These are phyloP conservation scores for Lomographa bimaculata DNA, from an alignment of 2,888 invertebrate genomes.

Conservation along the genomic window DNA sequence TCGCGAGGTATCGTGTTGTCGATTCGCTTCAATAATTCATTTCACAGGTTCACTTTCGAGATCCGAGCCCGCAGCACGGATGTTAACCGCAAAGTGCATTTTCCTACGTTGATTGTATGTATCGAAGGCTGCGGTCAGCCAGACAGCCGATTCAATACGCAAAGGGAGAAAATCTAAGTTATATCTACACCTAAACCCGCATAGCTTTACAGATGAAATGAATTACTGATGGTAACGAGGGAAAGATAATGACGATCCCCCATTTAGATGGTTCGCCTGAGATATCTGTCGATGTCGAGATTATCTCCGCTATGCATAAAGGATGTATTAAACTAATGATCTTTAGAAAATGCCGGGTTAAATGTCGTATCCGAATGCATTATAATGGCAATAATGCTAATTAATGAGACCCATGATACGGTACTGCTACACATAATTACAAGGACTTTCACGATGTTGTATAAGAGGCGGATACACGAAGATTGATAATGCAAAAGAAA, in stretches of 20 bases:
- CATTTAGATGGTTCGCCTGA: conserved; percentile 41
- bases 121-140: conserved; percentile 35
- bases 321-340: conserved; percentile 49
- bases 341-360: conserved; percentile 33
- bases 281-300: conserved; percentile 41
- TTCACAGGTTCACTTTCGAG: conserved; percentile 79
- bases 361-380: conserved; percentile 31
- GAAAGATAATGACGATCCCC: conserved; percentile 48
- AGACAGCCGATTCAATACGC: conserved; percentile 41
- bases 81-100: conserved; percentile 64
- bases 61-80: conserved; percentile 60
- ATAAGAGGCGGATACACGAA: conserved; percentile 57
- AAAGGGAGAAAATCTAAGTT: conserved; percentile 52
- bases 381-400: conserved; percentile 49
- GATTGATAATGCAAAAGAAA: conserved; percentile 64
- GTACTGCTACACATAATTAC: conserved; percentile 46
- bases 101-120: conserved; percentile 55
- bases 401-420: conserved; percentile 49
- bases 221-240: conserved; percentile 42
- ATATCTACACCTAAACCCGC: conserved; percentile 47
- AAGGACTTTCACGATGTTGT: conserved; percentile 67
- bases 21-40: conserved; percentile 76
- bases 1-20: conserved; percentile 62
- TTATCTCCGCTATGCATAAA: conserved; percentile 50
- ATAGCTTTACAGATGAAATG: conserved; percentile 55